Evolutionary conservation across 2,113 vertebrate genomes (phyloP), one percentile per base, ranked within the genome.

Genomic region (Chiloscyllium plagiosum): DNA sequence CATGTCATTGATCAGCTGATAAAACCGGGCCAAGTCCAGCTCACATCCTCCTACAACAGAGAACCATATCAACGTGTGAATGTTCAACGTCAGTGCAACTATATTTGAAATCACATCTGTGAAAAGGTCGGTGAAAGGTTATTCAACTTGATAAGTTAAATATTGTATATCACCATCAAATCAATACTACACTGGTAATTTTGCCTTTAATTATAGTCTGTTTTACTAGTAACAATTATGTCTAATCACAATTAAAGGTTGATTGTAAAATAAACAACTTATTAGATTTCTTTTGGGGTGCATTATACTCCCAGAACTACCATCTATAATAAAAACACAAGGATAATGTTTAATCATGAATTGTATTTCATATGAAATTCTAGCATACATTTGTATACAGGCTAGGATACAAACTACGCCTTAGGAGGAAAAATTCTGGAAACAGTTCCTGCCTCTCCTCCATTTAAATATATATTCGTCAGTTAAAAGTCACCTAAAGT

Each of bases 1-100:
- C 99, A 99, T 99, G 98, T 99, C 99, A 0, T 99, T 99, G 97
- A 99, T 99, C 97, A 99, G 98, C 97, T 99, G 99, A 97, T 99
- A 99, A 97, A 99, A 99, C 96, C 99, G 99, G 96, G 99, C 99
- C 98, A 99, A 97, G 98, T 99, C 99, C 96, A 99, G 98, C 98
- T 99, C 99, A 5, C 99, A 99, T 97, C 99, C 99, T 97, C 99
- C 99, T 98, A 96, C 0, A 47, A 33, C 47, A 95, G 12, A 95
- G 68, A 70, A 76, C 26, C 68, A 95, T 12, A 72, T 95, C 94
- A 95, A 72, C 72, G 52, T 37, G 33, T 65, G 52, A 66, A 66
- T 12, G 42, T 72, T 50, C 42, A 95, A 95, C 24, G 72, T 3
- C 22, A 52, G 24, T 68, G 92, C 37, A 94, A 47, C 65, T 69